Base-by-base conservation (phyloP, 37 sponge, comb jelly and placozoan species). In the Halisarca cf. caerulea region DNA sequence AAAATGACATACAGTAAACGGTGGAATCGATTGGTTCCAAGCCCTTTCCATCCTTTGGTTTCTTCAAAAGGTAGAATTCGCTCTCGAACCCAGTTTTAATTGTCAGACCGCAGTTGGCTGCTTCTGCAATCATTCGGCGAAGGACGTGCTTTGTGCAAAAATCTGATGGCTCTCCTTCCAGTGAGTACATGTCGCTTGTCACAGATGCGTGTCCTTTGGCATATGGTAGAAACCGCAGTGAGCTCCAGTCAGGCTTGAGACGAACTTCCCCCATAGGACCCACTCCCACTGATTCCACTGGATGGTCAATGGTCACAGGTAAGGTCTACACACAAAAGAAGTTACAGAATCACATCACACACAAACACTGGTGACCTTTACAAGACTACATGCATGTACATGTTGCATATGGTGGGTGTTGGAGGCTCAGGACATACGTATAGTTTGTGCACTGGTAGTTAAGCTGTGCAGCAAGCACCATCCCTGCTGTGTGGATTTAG, bases 11-110 rank as follows among this genome's bases (percentile, higher is more conserved):
- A 47, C 61, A 25, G 32, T 80, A 82, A 20, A 71, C 20, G 27
- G 59, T 82, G 34, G 61, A 35, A 73, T 87, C 83, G 3, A 82
- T 37, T 11, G 82, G 88, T 32, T 33, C 55, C 24, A 72, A 59
- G 36, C 73, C 78, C 39, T 61, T 25, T 24, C 84, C 84, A 57
- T 71, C 36, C 3, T 38, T 1, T 7, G 80, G 0, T 24, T 59
- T 74, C 39, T 66, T 72, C n/a, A 82, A 30, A 4, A 87, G 77
- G 41, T 37, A 42, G 30, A 82, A 87, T 59, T 87, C 88, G 27
- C 45, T 82, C 32, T 87, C 88, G 53, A 82, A 82, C n/a, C 81
- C 88, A 24, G 82, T 82, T 21, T 87, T 71, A 32, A 87, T 15
- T 21, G 41, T 36, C 17, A 87, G 45, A 2, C 82, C 83, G 8